These are phyloP conservation scores for Amphipyra tragopoginis DNA, from an alignment of 2,888 invertebrate genomes.

Conservation along the genomic window DNA sequence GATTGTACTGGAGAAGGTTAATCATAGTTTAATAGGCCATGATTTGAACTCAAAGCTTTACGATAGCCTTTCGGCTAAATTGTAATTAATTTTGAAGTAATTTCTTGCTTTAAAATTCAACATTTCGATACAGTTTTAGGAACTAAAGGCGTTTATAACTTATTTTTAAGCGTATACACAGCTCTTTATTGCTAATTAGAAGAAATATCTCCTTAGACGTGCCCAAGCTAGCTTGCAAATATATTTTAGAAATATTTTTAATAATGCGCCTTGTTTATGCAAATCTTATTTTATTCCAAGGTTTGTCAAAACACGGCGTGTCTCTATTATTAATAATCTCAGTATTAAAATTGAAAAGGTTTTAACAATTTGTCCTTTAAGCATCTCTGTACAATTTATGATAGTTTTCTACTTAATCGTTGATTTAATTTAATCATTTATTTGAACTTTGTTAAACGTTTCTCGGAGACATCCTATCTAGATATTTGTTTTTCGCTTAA, in stretches of 20 bases:
- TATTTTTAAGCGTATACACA: constrained; percentile 58
- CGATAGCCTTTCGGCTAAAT: too few species aligned
- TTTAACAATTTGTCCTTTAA: constrained; percentile 17
- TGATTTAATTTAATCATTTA: constrained; percentile 8
- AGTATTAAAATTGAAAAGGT: constrained; percentile 23
- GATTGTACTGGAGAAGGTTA: too few species aligned
- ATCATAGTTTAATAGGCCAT: neutral
- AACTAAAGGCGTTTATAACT: constrained; percentile 45
- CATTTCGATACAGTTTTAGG: constrained; percentile 27
- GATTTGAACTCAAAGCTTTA: neutral
- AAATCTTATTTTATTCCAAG: constrained; percentile 43
- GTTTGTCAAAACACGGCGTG: constrained; percentile 38
- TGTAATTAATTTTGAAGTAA: neutral
- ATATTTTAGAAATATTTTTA: constrained; percentile 22
- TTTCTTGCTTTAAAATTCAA: constrained; percentile 41
- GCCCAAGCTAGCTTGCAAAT: constrained; percentile 41
- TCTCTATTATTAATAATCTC: constrained; percentile 36
- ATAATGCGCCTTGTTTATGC: constrained; percentile 32
- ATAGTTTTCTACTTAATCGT: constrained; percentile 7
- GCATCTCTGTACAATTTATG: constrained; percentile 25
- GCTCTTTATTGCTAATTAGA: constrained; percentile 47
- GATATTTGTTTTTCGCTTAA: constrained; percentile 22
- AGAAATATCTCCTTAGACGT: constrained; percentile 35
- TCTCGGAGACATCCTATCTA: constrained; percentile 39
- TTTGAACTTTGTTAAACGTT: constrained; percentile 43